Percentiles rank a stretch among this genome's conserved stretches.
phyloP scores from a whole-genome alignment of 2,888 invertebrate genomes.

The Craniophora ligustri region DNA sequence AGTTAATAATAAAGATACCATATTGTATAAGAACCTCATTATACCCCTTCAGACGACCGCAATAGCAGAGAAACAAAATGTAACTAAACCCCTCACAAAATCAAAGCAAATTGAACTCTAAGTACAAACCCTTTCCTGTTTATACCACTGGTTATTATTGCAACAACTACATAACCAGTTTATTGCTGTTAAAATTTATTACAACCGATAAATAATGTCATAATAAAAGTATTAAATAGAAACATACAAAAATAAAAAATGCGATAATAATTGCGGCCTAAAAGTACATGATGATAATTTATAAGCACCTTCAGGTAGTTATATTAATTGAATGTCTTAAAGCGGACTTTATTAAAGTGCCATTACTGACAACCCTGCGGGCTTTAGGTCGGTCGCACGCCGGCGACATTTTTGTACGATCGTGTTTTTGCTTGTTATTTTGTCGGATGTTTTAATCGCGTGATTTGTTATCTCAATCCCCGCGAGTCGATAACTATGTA shows the following conservation, averaged over 20 bases:
- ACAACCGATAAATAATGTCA: conserved; percentile 44
- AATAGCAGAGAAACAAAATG: too few species aligned
- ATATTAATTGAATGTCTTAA: conserved; percentile 56
- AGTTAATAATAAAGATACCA: too few species aligned
- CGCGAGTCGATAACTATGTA: too few species aligned
- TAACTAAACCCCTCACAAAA: too few species aligned
- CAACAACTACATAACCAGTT: conserved; percentile 17
- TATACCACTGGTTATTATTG: conserved; percentile 12
- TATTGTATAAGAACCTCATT: too few species aligned
- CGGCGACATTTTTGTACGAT: conserved; percentile 6
- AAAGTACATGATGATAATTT: conserved; percentile 48
- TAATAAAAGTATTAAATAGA: conserved; percentile 37
- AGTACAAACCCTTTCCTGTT: neutral
- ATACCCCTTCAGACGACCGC: too few species aligned
- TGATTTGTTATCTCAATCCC: too few species aligned
- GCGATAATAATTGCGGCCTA: conserved; percentile 37
- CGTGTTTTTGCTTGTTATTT: neutral
- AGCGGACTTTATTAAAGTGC: conserved; percentile 44
- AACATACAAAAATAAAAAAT: conserved; percentile 24
- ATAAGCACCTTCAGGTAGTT: conserved; percentile 48
- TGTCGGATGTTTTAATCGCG: neutral
- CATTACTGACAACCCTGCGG: conserved; percentile 46
- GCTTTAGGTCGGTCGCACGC: conserved; percentile 24
- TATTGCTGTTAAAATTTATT: conserved; percentile 29
- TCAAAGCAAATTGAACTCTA: neutral